phyloP scores from a whole-genome alignment of 2,113 vertebrate genomes.

The Neofelis nebulosa region DNA sequence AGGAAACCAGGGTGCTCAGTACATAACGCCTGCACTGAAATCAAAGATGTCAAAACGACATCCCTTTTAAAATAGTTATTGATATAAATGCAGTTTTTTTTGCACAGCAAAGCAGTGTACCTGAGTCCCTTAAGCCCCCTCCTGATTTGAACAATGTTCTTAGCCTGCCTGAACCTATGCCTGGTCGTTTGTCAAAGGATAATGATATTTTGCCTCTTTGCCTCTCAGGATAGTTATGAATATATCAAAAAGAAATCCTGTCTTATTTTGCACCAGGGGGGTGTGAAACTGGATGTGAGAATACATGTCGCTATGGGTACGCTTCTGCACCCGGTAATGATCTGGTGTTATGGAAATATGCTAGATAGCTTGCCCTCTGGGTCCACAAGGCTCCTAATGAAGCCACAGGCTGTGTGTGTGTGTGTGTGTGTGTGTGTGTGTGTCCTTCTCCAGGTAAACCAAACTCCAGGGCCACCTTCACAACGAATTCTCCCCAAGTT shows the following conservation, averaged over 20 bases:
- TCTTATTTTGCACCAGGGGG: background rate
- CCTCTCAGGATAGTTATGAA: background rate
- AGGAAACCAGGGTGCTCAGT: background rate
- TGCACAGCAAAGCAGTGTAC: background rate
- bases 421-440: too few species aligned
- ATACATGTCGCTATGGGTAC: rapidly evolving
- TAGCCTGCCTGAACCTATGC: background rate
- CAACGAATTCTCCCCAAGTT: background rate
- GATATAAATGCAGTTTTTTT: background rate
- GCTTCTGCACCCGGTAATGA: rapidly evolving
- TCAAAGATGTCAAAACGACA: background rate
- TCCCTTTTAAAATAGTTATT: background rate
- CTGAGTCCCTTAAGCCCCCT: background rate
- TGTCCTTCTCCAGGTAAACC: background rate
- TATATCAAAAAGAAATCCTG: background rate
- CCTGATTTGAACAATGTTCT: background rate
- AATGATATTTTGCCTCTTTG: background rate
- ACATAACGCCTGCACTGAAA: background rate
- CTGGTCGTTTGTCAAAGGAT: background rate
- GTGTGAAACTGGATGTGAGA: background rate
- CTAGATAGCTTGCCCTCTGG: background rate
- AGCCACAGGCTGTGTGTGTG: background rate
- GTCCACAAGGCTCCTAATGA: rapidly evolving
- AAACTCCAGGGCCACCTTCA: background rate
- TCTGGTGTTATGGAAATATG: background rate